These are phyloP conservation scores for Marmota flaviventris DNA, from an alignment of 2,113 vertebrate species.

Conservation along the genomic window DNA sequence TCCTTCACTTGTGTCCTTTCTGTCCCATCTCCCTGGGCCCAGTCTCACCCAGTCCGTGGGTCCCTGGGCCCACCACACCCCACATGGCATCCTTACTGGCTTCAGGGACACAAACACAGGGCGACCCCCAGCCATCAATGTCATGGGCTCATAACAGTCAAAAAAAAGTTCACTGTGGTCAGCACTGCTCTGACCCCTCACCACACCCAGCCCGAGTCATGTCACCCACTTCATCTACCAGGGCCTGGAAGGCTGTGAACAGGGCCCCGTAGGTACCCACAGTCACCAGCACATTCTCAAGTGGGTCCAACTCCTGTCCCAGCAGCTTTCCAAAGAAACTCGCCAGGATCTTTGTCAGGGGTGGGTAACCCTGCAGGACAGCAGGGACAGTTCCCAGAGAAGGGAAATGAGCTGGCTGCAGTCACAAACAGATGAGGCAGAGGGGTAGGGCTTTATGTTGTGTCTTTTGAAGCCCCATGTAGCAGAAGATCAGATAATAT, in stretches of 20 bases:
- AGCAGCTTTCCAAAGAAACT: slow-evolving; percentile 92
- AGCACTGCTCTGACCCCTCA: not conserved
- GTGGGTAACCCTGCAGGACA: slow-evolving; percentile 92
- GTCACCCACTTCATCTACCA: slow-evolving; percentile 92
- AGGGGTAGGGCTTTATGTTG: too few species aligned
- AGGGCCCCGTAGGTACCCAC: slow-evolving; percentile 96
- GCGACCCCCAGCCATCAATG: slow-evolving; percentile 93
- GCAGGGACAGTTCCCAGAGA: not conserved
- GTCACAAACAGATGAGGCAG: too few species aligned
- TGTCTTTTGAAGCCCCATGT: too few species aligned
- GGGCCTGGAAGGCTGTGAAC: slow-evolving; percentile 94
- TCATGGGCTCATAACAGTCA: slow-evolving; percentile 97
- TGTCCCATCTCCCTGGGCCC: not conserved
- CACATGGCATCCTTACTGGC: slow-evolving; percentile 88
- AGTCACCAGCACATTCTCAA: slow-evolving; percentile 93
- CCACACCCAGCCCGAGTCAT: fast-evolving
- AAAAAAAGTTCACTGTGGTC: slow-evolving; percentile 92
- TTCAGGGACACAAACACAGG: slow-evolving; percentile 92
- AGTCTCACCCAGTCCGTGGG: not conserved
- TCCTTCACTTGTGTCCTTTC: not conserved
- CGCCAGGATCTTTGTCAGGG: slow-evolving; percentile 92
- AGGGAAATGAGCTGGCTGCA: too few species aligned
- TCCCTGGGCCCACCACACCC: not conserved
- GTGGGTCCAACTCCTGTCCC: slow-evolving; percentile 91
- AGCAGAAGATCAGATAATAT: too few species aligned